Percentiles rank a stretch among this genome's conserved stretches.
Evolutionary conservation across 2,797 vertebrate genomes (phyloP).

Genomic region (Gymnothorax javanicus): DNA sequence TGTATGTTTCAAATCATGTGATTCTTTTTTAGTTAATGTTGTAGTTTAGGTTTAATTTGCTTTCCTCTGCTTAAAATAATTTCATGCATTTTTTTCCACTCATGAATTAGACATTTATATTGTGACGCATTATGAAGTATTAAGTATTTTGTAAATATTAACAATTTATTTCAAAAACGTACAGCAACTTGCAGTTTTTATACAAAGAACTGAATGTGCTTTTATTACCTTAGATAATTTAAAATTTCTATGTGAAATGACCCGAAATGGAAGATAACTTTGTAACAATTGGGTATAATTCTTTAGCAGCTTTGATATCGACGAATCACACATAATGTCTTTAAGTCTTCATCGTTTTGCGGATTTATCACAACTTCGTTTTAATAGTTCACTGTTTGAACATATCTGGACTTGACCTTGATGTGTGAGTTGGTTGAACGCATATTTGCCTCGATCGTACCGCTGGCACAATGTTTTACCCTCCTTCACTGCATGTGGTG

Average conservation of each 20-base stretch:
- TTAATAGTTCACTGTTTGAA: conserved; percentile 30
- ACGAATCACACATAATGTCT: conserved; percentile 46
- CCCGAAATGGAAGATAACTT: conserved; percentile 49
- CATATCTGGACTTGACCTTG: conserved; percentile 48
- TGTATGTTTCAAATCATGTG: conserved; percentile 56
- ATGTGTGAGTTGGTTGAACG: conserved; percentile 55
- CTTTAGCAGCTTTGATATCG: conserved; percentile 50
- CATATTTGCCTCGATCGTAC: conserved; percentile 46
- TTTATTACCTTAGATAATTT: conserved; percentile 70
- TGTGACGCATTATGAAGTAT: conserved; percentile 59
- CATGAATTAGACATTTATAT: conserved; percentile 63
- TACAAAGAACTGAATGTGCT: conserved; percentile 79
- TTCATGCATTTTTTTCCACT: conserved; percentile 46
- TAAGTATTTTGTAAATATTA: conserved; percentile 73
- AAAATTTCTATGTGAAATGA: conserved; percentile 61
- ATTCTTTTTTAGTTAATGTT: conserved; percentile 44
- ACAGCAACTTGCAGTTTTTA: conserved; percentile 79
- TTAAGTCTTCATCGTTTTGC: conserved; percentile 38
- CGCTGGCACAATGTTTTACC: conserved; percentile 47
- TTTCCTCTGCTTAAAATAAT: conserved; percentile 52
- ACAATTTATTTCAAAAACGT: conserved; percentile 70
- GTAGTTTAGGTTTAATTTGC: conserved; percentile 43
- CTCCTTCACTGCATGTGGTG: conserved; percentile 62
- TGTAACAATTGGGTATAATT: conserved; percentile 52
- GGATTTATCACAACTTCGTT: conserved; percentile 43